Conservation (phyloP, 1,140 invertebrate genomes). For the Pemphigus obesinymphae region DNA sequence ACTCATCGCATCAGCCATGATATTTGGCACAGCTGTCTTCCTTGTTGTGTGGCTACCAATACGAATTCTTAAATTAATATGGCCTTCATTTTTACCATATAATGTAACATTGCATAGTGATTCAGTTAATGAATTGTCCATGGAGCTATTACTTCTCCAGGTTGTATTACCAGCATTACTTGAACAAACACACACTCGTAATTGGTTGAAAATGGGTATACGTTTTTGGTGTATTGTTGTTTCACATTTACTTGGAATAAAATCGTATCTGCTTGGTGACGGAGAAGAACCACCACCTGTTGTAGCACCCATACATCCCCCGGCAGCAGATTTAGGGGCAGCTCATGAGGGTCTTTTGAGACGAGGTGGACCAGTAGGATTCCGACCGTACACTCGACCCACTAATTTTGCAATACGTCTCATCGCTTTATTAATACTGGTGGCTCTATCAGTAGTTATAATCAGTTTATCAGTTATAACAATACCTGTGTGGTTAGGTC, state of each 20-base stretch:
- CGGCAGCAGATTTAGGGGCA: conserved; percentile 63
- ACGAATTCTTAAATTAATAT: conserved; percentile 72
- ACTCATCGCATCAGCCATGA: conserved; percentile 85
- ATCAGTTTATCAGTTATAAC: conserved; percentile 78
- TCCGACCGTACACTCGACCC: conserved; percentile 83
- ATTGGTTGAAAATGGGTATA: conserved; percentile 84
- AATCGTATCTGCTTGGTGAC: conserved; percentile 82
- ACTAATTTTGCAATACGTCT: conserved; percentile 76
- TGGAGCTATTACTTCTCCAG: conserved; percentile 91
- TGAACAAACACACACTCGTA: conserved; percentile 91
- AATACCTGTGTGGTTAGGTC: conserved; percentile 84
- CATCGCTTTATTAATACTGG: conserved; percentile 67
- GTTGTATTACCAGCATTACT: conserved; percentile 91
- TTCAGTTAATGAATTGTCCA: conserved; percentile 81
- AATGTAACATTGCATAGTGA: conserved; percentile 78
- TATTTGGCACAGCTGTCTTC: conserved; percentile 93
- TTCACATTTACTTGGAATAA: conserved; percentile 77
- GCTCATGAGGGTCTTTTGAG: conserved; percentile 77
- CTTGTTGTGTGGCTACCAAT: conserved; percentile 95
- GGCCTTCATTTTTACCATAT: conserved; percentile 90
- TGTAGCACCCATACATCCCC: conserved; percentile 44
- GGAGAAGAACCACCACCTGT: conserved; percentile 49
- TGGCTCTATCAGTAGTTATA: conserved; percentile 78
- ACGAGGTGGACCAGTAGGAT: conserved; percentile 70
- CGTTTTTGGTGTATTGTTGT: conserved; percentile 83